A percentile compares a stretch with the other conserved stretches of the same genome.
phyloP scores from a whole-genome alignment of 2,113 vertebrate genomes.

The Saguinus midas region DNA sequence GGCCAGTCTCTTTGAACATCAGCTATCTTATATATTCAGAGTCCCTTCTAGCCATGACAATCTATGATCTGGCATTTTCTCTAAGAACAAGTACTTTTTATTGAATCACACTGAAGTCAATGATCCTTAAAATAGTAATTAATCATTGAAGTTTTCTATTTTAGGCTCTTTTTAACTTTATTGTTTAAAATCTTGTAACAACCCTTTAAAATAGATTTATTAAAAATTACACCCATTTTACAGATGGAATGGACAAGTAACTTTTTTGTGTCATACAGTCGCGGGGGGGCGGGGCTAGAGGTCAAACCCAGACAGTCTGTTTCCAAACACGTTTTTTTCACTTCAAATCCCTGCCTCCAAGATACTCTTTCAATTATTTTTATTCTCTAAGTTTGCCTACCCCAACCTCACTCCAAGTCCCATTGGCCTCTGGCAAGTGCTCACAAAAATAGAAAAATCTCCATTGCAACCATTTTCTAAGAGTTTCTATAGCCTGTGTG shows the following conservation, averaged over 20 bases:
- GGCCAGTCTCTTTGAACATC: background rate
- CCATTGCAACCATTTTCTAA: background rate
- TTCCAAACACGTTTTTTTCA: background rate
- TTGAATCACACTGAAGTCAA: background rate
- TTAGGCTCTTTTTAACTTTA: background rate
- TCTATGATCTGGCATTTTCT: background rate
- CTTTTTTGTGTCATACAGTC: background rate
- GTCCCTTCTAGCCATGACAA: background rate
- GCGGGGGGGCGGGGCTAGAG: background rate
- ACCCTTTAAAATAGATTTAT: background rate
- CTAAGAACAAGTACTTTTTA: background rate
- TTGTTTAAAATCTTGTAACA: background rate
- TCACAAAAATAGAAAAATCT: background rate
- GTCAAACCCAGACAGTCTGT: background rate
- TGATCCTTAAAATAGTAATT: background rate
- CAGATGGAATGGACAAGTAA: background rate
- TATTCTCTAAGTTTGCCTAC: background rate
- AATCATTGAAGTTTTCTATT: background rate
- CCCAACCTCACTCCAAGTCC: background rate
- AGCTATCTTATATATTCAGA: background rate
- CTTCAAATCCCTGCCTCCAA: background rate
- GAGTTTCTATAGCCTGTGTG: background rate
- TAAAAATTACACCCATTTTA: background rate
- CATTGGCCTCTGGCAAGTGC: background rate
- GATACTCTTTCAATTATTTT: background rate